Base-by-base conservation (phyloP, 1,140 invertebrate genomes). In the Bombus sibiricus region DNA sequence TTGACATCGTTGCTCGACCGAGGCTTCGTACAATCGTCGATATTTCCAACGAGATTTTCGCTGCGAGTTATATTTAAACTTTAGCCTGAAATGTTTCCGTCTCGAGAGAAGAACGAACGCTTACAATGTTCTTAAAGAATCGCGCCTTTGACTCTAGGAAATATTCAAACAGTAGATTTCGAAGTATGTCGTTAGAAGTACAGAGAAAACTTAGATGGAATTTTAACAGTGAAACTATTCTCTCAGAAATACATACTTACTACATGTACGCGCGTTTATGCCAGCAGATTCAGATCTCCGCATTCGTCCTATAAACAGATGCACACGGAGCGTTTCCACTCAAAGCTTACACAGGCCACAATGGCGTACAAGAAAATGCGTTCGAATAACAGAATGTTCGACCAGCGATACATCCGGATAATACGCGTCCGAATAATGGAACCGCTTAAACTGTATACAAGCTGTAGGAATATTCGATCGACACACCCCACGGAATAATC, bases 401-500 rank as follows among this genome's bases (percentile, higher is more conserved):
- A 76, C 37, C 41, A 66, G 22, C 37, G 47, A 28, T 79, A 62
- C 32, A 34, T 72, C 57, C 37, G 76, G 68, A 71, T 80, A 84
- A 84, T 69, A 62, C 53, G 25, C 34, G 64, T 37, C 6, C 4
- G 76, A 68, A 84, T 79, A 84, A 84, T 84, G 47, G 83, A 71
- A 34, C 53, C 25, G 32, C 10, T 37, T 59, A 59, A 79, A 71
- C 37, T 22, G 75, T 39, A 28, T 32, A 32, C 43, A 77, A 69
- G 78, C 82, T n/a, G 8, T 28, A 57, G 37, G 32, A 62, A 62
- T 34, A 28, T 66, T 32, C 41, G 73, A 84, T 84, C 76, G 47
- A 79, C 37, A 37, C 18, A 34, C 39, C 83, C 68, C 76, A 47
- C 32, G 53, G 28, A 79, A 72, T 84, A 84, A 84, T 80, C 83